phyloP scores from a whole-genome alignment of 2,888 invertebrate species.

The Gryllus longicercus region DNA sequence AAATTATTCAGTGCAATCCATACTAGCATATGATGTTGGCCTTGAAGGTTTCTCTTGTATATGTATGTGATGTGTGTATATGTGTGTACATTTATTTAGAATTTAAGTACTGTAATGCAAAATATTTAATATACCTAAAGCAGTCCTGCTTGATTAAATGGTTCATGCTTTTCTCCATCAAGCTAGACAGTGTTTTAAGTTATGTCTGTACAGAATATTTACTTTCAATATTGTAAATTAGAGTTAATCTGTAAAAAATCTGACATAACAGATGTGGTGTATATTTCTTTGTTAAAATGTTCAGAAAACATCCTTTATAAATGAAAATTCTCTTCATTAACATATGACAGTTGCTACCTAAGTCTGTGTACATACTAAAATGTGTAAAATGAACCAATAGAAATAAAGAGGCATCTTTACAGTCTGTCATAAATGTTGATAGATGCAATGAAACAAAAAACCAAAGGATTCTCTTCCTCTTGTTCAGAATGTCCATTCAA shows the following conservation, averaged over 20 bases:
- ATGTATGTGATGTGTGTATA: background rate
- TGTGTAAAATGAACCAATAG: background rate
- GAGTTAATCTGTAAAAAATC: background rate
- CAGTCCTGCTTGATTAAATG: conserved; percentile 8
- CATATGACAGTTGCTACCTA: background rate
- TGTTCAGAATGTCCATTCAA: background rate
- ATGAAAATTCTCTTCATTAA: background rate
- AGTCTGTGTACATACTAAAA: background rate
- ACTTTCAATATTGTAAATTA: conserved; percentile 17
- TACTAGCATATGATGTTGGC: background rate
- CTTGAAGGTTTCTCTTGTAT: background rate
- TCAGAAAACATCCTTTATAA: background rate
- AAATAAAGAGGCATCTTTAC: background rate
- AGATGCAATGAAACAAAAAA: background rate
- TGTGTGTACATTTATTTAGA: conserved; percentile 17
- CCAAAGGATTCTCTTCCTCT: no score
- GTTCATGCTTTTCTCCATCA: background rate
- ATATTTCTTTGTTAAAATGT: conserved; percentile 1
- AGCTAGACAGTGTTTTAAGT: background rate
- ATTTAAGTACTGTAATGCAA: background rate
- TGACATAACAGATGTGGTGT: background rate
- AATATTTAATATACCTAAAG: background rate
- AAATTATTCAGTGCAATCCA: background rate
- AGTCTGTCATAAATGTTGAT: background rate
- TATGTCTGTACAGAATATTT: conserved; percentile 7